Base-by-base conservation (phyloP, 2,113 vertebrate species). In the Rhinichthys klamathensis region DNA sequence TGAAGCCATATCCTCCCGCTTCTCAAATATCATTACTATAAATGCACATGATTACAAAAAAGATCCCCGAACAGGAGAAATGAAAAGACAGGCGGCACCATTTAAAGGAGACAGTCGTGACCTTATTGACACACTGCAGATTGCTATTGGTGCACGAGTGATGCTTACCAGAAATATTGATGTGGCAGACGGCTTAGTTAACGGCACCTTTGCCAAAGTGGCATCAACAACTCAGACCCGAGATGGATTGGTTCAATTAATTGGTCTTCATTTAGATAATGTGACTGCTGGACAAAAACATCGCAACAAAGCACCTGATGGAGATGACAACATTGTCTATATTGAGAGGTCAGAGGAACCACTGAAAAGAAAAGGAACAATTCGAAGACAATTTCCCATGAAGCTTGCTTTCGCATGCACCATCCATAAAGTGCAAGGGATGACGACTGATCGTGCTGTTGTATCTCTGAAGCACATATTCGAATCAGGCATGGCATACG, bases 401-500 rank as follows among this genome's bases (percentile, higher is more conserved):
- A 35, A 35, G 32, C 32, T 35, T 35, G 32, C 32, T 35, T 35
- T 35, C 3, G 32, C 32, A 35, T 35, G 32, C 0, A 35, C 32
- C 27, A 32, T 49, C 21, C 88, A 89, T 32, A 89, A 89, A 60
- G 85, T 88, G 4, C 84, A 89, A 82, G 87, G 84, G 10, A 86
- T 88, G 82, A 89, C 84, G 10, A 85, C 80, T 7, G 11, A 73
- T 18, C 18, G 74, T 60, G 86, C 84, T 3, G 84, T 83, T 13
- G 76, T 86, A 27, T 87, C 65, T 21, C 58, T 87, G 9, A 82
- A 87, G 7, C n/a, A 30, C 6, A 58, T 82, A 8, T 88, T 89
- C 49, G 84, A 88, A 86, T 32, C 32, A 32, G 32, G 32, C 32
- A 32, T 32, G 32, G 32, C 32, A 32, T 32, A 32, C 32, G 32